Evolutionary conservation across 2,113 vertebrate species (phyloP), one percentile per base, ranked within the genome.

Genomic region (Calypte anna): DNA sequence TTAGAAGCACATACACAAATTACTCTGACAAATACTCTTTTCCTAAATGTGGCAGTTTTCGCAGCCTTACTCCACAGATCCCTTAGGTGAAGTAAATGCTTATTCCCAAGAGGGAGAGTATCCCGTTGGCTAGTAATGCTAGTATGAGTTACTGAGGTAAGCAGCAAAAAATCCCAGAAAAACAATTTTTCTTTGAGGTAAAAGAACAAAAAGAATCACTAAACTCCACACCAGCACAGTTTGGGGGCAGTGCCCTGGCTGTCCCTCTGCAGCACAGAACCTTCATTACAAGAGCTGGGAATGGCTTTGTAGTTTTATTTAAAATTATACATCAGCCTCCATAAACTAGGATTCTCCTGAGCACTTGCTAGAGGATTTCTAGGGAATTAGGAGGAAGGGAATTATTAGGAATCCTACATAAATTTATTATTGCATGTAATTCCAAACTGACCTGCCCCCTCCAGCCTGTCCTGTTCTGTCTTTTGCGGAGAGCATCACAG

Each of bases 221-320:
- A 36, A 64, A 55, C 27, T 6, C 22, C 12, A 2, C 0, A 0
- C 50, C 67, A 57, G 28, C 38, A 78, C 24, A 82, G 31, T 3
- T 0, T 0, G 13, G 16, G 38, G 55, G 59, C 14, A n/a, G 74
- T 25, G 53, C 7, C n/a, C 64, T 75, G 0, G 0, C 38, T 33
- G 73, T 27, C 19, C 10, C 16, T 58, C 25, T 1, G 2, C 23
- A 57, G 36, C 68, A 25, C 1, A 0, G 40, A 16, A 44, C 53
- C 21, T 23, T 14, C 3, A 14, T 58, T 57, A 23, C 9, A 13
- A 55, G 22, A 43, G 7, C 19, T 51, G 55, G 62, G 46, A 73
- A 61, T 11, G 18, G 28, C 20, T 83, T 69, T 63, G 43, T 54
- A 6, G 10, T 64, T 78, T 28, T 12, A 38, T 3, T 62, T 46